A percentile compares a stretch with the other conserved stretches of the same genome.
Evolutionary conservation across 2,797 vertebrate species (phyloP).

Genomic region (Squalus acanthias): DNA sequence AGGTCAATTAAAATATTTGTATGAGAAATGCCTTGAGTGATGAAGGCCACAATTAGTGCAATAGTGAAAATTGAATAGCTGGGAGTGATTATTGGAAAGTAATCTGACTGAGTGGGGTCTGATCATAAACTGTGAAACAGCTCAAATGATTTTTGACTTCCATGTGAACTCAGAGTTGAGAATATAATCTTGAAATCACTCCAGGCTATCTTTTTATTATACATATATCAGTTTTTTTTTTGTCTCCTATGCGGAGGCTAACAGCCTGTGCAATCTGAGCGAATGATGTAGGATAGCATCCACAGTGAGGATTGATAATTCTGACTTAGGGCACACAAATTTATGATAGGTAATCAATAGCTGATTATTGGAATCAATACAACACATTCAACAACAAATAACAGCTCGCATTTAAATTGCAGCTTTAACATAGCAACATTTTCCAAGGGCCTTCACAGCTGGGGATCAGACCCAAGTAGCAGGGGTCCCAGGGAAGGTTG

Average conservation of each 20-base stretch:
- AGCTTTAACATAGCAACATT: background rate
- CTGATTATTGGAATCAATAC: background rate
- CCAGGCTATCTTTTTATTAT: background rate
- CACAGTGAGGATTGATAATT: background rate
- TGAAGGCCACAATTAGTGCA: slow-evolving; percentile 19
- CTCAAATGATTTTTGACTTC: background rate
- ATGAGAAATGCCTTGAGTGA: slow-evolving; percentile 13
- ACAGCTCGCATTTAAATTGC: background rate
- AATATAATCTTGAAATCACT: slow-evolving; percentile 21
- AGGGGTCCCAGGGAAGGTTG: background rate
- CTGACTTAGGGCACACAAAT: background rate
- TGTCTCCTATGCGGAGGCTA: background rate
- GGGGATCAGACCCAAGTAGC: background rate
- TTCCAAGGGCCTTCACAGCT: background rate
- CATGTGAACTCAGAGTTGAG: background rate
- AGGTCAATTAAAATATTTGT: background rate
- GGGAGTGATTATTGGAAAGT: background rate
- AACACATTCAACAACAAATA: background rate
- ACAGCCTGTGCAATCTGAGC: background rate
- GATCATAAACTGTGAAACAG: background rate
- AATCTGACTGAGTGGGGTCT: slow-evolving; percentile 14
- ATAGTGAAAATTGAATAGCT: background rate
- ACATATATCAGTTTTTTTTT: background rate
- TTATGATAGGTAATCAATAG: background rate
- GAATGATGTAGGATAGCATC: background rate